Percentiles rank a stretch among this genome's conserved stretches.
These are phyloP conservation scores for Luscinia luscinia DNA, from an alignment of 2,797 vertebrate genomes.

Conservation along the genomic window DNA sequence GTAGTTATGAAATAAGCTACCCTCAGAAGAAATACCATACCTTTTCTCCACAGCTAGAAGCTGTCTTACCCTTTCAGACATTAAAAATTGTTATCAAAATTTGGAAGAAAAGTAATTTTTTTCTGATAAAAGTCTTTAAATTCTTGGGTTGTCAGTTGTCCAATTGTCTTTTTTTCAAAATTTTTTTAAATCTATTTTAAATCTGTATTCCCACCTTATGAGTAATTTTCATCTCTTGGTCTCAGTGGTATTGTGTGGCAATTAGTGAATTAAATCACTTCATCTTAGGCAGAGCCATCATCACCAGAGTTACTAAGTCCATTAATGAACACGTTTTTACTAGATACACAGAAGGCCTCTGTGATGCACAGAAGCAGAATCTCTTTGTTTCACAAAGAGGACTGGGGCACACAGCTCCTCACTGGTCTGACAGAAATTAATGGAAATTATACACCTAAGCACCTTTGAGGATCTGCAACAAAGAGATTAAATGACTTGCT, in stretches of 20 bases:
- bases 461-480: conserved; percentile 17
- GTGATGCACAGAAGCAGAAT: background rate
- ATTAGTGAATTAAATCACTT: conserved; percentile 29
- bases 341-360: background rate
- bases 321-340: conserved; percentile 17
- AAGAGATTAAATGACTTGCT: background rate
- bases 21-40: background rate
- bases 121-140: background rate
- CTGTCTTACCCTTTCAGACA: background rate
- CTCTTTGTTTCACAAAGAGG: background rate
- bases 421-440: conserved; percentile 25
- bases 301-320: background rate
- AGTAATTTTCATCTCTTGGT: background rate
- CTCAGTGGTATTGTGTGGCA: background rate
- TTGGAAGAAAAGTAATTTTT: background rate
- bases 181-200: background rate
- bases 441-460: conserved; percentile 21
- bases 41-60: background rate
- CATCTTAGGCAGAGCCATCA: background rate
- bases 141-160: accelerated
- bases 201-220: background rate
- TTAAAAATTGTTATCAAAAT: background rate
- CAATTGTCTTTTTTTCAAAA: too few species aligned
- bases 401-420: background rate
- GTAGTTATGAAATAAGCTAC: background rate